phyloP scores from a whole-genome alignment of 1,140 invertebrate species.

The Sarcophaga bullata region DNA sequence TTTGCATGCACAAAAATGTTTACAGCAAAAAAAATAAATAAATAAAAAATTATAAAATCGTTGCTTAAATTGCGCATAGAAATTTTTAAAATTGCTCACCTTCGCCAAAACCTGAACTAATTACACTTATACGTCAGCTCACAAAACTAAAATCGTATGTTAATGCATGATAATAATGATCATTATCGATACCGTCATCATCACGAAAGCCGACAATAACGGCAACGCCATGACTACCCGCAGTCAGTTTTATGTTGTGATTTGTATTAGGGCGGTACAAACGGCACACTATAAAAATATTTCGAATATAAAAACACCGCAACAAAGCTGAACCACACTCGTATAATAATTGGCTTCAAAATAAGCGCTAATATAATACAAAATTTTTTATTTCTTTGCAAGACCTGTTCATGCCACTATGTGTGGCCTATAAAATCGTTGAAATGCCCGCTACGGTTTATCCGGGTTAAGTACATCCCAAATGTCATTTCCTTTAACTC shows the following conservation, averaged over 20 bases:
- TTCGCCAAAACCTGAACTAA: slow-evolving; percentile 4
- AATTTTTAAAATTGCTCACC: not conserved
- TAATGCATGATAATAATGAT: not conserved
- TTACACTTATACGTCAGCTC: not conserved
- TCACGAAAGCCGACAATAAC: not conserved
- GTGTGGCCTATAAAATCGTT: too few relatives aligned
- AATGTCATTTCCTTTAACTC: too few relatives aligned
- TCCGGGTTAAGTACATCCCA: too few relatives aligned
- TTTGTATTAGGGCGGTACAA: not conserved
- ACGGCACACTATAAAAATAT: too few relatives aligned
- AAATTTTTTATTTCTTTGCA: too few relatives aligned
- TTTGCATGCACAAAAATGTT: not conserved
- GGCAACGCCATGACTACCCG: not conserved
- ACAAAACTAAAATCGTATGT: not conserved
- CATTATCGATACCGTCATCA: not conserved
- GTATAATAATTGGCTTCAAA: too few relatives aligned
- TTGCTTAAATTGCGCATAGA: slow-evolving; percentile 24
- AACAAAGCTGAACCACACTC: too few relatives aligned
- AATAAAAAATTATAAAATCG: not conserved
- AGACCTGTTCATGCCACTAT: too few relatives aligned
- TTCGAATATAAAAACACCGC: too few relatives aligned
- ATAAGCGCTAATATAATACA: too few relatives aligned
- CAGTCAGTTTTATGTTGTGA: not conserved
- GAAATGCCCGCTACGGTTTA: too few relatives aligned
- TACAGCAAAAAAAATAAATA: not conserved